Base-by-base conservation (phyloP, 2,888 invertebrate genomes). In the Sarcophaga carnaria region DNA sequence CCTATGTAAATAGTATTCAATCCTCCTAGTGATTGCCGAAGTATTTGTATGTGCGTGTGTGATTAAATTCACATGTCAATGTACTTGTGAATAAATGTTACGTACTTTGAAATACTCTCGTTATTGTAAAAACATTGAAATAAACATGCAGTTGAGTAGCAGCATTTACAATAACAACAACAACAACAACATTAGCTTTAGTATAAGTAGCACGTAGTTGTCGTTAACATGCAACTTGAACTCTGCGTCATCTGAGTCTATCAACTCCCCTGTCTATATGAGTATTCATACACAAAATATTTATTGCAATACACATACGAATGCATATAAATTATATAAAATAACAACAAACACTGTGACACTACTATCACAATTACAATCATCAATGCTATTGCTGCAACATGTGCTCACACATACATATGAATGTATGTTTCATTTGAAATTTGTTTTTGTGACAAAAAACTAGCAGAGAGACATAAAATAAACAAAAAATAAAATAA, bases 201-300 rank as follows among this genome's bases (percentile, higher is more conserved):
- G 49, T 8, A 78, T 37, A 70, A 63, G 14, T 63, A 72, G 45
- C 83, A 86, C 86, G 86, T 86, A 83, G 75, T 83, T 83, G 76
- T 66, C 83, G 77, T 83, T 80, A 83, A 77, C 69, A 80, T 86
- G 83, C 69, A 77, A 74, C 83, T 83, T 86, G 83, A 86, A 86
- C 83, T 83, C 82, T 76, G 64, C 83, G 83, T 83, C 86, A 86
- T 80, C 80, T 86, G 17, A 12, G 80, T 83, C 86, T 80, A 83
- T 86, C 76, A 83, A 17, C 63, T 76, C 71, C 54, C 72, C 63
- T 76, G 71, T 79, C 74, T 64, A 17, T 49, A 20, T 20, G 45
- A 5, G 14, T 79, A 69, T 78, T 54, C 74, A 75, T 74, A 78
- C 37, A 59, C 60, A 77, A 22, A 71, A 76, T 82, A 76, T 72